A percentile compares a stretch with the other conserved stretches of the same genome.
Evolutionary conservation across 2,797 vertebrate species (phyloP).

Genomic region (Clarias laeviceps): DNA sequence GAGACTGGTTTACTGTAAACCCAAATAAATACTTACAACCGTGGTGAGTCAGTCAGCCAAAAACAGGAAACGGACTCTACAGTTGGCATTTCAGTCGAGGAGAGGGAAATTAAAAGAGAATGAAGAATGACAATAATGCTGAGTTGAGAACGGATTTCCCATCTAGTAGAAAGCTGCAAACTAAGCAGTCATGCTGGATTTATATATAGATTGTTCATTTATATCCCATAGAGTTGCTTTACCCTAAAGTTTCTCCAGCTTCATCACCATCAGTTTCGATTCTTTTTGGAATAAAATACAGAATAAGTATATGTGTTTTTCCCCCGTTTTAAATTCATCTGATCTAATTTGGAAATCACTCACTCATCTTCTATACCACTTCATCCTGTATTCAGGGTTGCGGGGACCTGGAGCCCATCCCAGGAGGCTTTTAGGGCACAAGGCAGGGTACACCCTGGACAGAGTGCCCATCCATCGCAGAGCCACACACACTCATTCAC

Average conservation of each 20-base stretch:
- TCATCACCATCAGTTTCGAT: neutral
- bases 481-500: too few relatives aligned
- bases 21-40: neutral
- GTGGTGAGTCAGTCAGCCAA: neutral
- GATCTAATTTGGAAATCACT: neutral
- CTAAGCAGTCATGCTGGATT: slow-evolving; percentile 37
- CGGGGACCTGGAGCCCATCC: too few relatives aligned
- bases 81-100: neutral
- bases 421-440: too few relatives aligned
- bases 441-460: too few relatives aligned
- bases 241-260: neutral
- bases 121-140: slow-evolving; percentile 42
- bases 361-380: too few relatives aligned
- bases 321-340: neutral
- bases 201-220: slow-evolving; percentile 45
- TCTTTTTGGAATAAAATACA: slow-evolving; percentile 3
- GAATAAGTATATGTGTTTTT: slow-evolving; percentile 2
- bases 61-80: neutral
- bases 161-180: slow-evolving; percentile 35
- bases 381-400: too few relatives aligned
- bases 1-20: neutral
- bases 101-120: slow-evolving; percentile 31
- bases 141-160: slow-evolving; percentile 41
- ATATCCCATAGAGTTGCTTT: slow-evolving; percentile 7
- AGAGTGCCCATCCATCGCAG: too few relatives aligned